phyloP scores from a whole-genome alignment of 1,140 invertebrate species.

The Samia ricini region DNA sequence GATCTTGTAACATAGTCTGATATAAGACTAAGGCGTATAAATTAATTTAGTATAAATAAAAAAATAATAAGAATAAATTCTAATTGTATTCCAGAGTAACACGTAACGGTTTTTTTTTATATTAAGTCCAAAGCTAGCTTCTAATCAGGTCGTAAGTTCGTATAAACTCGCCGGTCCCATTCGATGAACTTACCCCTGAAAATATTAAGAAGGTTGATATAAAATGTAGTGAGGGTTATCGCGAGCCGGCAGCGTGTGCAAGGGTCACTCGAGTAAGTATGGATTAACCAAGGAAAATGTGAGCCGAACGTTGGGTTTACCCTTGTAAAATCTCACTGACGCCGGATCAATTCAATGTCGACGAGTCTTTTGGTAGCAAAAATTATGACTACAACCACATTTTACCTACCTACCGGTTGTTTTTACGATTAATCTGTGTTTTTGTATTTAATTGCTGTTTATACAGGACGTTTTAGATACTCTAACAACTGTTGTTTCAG shows the following conservation, averaged over 20 bases:
- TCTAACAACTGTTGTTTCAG: background rate
- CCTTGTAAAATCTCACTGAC: conserved; percentile 5
- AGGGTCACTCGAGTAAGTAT: conserved; percentile 45
- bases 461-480: background rate
- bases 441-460: background rate
- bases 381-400: background rate
- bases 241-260: conserved; percentile 25
- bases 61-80: background rate
- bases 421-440: background rate
- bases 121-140: background rate
- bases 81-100: background rate
- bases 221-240: conserved; percentile 38
- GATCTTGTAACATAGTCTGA: no score
- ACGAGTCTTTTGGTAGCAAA: background rate
- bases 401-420: background rate
- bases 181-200: conserved; percentile 28
- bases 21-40: no score
- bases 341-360: background rate
- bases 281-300: conserved; percentile 43
- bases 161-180: conserved; percentile 6
- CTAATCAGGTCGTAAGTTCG: background rate
- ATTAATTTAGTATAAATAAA: no score
- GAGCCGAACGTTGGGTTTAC: conserved; percentile 17
- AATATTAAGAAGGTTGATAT: conserved; percentile 41
- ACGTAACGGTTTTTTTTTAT: background rate